Conservation (phyloP, 2,797 vertebrate species). For the Echeneis naucrates region DNA sequence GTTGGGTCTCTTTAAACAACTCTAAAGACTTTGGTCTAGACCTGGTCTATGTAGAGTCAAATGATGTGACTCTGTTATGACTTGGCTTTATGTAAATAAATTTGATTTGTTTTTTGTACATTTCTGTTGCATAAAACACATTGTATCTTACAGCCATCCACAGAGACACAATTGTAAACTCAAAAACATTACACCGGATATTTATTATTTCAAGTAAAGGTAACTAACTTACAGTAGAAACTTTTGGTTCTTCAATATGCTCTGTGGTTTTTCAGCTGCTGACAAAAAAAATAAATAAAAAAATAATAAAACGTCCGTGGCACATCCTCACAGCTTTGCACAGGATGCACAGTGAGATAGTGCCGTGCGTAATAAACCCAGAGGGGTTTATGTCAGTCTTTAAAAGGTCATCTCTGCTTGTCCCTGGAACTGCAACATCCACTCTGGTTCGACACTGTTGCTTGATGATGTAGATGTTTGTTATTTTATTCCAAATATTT, state of each 20-base stretch:
- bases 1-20: too few relatives aligned
- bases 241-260: not conserved
- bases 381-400: not conserved
- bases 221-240: not conserved
- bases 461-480: not conserved
- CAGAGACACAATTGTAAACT: constrained; percentile 5
- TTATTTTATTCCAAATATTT: constrained; percentile 15
- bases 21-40: too few relatives aligned
- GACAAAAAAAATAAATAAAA: too few relatives aligned
- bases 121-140: not conserved
- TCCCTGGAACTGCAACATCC: not conserved
- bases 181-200: not conserved
- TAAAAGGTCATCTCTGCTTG: not conserved
- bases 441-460: not conserved
- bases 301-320: too few relatives aligned
- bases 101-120: too few relatives aligned
- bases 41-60: too few relatives aligned
- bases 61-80: too few relatives aligned
- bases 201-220: not conserved
- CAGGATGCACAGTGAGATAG: constrained; percentile 12
- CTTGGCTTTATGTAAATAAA: too few relatives aligned
- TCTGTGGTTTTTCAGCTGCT: not conserved
- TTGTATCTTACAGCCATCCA: not conserved
- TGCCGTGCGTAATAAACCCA: not conserved
- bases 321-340: constrained; percentile 10